These are phyloP conservation scores for Enteromius afrohamiltoni DNA, from an alignment of 2,797 vertebrate genomes.

Conservation along the genomic window DNA sequence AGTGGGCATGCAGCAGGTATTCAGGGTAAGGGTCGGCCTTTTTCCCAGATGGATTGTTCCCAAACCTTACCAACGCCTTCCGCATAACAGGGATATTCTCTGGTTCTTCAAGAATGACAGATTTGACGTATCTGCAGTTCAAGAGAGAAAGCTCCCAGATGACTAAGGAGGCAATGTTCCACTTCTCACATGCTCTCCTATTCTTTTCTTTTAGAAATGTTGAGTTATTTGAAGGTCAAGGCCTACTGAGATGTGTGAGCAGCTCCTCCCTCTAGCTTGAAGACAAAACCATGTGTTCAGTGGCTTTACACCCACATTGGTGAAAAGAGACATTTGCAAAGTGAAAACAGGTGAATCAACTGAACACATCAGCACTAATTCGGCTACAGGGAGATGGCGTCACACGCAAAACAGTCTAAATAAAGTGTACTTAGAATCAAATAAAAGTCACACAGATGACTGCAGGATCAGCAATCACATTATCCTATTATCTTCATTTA, in stretches of 20 bases:
- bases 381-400: slow-evolving; percentile 10
- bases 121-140: slow-evolving; percentile 66
- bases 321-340: slow-evolving; percentile 39
- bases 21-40: slow-evolving; percentile 46
- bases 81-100: slow-evolving; percentile 60
- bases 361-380: slow-evolving; percentile 34
- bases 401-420: neutral
- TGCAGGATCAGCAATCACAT: neutral
- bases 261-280: slow-evolving; percentile 52
- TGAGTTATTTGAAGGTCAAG: slow-evolving; percentile 65
- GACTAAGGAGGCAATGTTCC: slow-evolving; percentile 59
- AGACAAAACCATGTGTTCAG: slow-evolving; percentile 57
- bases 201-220: slow-evolving; percentile 59
- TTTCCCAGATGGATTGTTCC: slow-evolving; percentile 54
- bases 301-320: slow-evolving; percentile 14
- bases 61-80: slow-evolving; percentile 59
- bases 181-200: slow-evolving; percentile 57
- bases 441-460: slow-evolving; percentile 1
- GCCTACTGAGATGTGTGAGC: slow-evolving; percentile 55
- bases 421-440: neutral
- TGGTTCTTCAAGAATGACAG: slow-evolving; percentile 64
- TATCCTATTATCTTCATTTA: neutral
- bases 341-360: slow-evolving; percentile 54
- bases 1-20: slow-evolving; percentile 44
- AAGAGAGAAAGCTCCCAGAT: slow-evolving; percentile 65